Percentiles rank a stretch among this genome's conserved stretches.
phyloP scores from a whole-genome alignment of 2,888 invertebrate genomes.

The Thymelicus acteon region DNA sequence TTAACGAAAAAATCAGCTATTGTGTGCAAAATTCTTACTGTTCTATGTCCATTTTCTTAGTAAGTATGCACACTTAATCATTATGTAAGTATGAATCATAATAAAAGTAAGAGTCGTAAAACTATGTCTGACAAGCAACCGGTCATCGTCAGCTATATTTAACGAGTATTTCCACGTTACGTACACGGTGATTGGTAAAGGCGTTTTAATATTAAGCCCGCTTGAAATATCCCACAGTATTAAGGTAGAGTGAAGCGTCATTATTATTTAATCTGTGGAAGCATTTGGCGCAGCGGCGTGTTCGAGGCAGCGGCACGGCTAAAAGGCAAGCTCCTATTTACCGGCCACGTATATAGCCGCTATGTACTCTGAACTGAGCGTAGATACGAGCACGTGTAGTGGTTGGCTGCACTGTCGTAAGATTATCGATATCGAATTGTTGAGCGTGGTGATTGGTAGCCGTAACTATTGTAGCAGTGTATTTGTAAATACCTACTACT shows the following conservation, averaged over 20 bases:
- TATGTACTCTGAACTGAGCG: constrained; percentile 63
- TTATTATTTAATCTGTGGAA: constrained; percentile 50
- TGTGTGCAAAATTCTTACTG: too few species aligned
- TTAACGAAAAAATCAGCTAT: too few species aligned
- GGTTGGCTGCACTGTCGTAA: constrained; percentile 31
- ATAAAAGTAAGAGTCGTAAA: too few species aligned
- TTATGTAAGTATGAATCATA: too few species aligned
- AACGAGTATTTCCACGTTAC: neutral
- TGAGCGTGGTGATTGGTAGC: too few species aligned
- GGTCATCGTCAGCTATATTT: neutral
- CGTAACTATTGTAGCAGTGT: too few species aligned
- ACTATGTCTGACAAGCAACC: too few species aligned
- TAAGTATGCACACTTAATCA: too few species aligned
- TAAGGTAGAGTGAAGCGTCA: constrained; percentile 39
- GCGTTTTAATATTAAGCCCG: constrained; percentile 28
- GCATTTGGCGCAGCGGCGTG: constrained; percentile 48
- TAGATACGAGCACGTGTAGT: constrained; percentile 51
- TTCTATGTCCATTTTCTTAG: too few species aligned
- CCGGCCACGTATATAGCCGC: constrained; percentile 59
- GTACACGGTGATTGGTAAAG: constrained; percentile 10
- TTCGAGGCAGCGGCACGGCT: constrained; percentile 55
- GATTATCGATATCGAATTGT: constrained; percentile 46
- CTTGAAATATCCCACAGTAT: constrained; percentile 31
- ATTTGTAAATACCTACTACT: too few species aligned
- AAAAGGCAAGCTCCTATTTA: constrained; percentile 73